phyloP scores from a whole-genome alignment of 2,888 invertebrate genomes.

The Drosophila anomalata region DNA sequence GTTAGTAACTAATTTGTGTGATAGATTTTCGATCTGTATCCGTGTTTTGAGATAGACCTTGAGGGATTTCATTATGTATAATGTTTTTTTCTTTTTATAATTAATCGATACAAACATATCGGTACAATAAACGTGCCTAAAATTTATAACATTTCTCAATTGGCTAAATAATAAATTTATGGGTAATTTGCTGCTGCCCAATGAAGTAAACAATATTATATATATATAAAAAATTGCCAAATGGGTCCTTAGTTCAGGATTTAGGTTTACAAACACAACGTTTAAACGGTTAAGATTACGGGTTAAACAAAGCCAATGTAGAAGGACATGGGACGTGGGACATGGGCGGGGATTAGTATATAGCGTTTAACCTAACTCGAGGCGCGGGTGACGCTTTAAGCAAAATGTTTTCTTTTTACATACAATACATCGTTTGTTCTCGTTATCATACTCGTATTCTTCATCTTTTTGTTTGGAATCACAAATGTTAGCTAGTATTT shows the following conservation, averaged over 20 bases:
- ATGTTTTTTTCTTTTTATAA: slow-evolving; percentile 45
- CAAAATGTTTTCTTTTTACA: slow-evolving; percentile 48
- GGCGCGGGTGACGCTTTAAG: slow-evolving; percentile 42
- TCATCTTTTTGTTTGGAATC: slow-evolving; percentile 66
- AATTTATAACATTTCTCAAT: slow-evolving; percentile 72
- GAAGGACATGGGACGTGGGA: slow-evolving; percentile 21
- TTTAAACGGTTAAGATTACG: slow-evolving; percentile 21
- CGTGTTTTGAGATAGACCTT: slow-evolving; percentile 40
- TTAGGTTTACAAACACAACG: slow-evolving; percentile 50
- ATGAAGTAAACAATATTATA: slow-evolving; percentile 52
- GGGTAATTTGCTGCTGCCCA: slow-evolving; percentile 67
- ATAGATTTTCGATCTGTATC: slow-evolving; percentile 50
- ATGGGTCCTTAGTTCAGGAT: slow-evolving; percentile 49
- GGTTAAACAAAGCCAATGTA: slow-evolving; percentile 53
- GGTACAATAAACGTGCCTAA: slow-evolving; percentile 72
- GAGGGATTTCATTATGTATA: slow-evolving; percentile 43
- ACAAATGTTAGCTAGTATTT: slow-evolving; percentile 77
- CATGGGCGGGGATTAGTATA: slow-evolving; percentile 46
- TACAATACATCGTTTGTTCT: slow-evolving; percentile 45
- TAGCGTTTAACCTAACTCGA: slow-evolving; percentile 65
- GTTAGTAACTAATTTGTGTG: slow-evolving; percentile 52
- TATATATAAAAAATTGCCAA: slow-evolving; percentile 62
- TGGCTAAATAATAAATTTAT: slow-evolving; percentile 72
- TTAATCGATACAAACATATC: slow-evolving; percentile 67
- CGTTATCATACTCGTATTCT: slow-evolving; percentile 28